Evolutionary conservation across 1,140 invertebrate genomes (phyloP).

Genomic region (Brachionus calyciflorus): DNA sequence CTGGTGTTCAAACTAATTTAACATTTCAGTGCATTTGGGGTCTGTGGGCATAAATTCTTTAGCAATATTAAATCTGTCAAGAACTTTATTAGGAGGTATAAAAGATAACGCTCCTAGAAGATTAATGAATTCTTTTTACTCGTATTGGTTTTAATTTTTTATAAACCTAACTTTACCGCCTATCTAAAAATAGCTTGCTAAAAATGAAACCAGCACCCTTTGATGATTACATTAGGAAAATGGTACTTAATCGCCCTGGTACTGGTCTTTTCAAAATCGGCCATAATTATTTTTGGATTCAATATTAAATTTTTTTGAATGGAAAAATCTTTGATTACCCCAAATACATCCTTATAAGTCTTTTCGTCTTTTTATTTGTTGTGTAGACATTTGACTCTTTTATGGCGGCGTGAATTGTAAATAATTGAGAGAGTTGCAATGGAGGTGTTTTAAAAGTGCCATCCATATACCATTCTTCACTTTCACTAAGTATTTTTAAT

Average conservation of each 20-base stretch:
- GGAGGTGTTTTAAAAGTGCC: slow-evolving; percentile 2
- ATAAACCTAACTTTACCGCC: background rate
- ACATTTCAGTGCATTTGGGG: background rate
- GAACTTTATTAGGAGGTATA: background rate
- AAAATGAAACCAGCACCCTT: too few species aligned
- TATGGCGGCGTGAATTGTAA: background rate
- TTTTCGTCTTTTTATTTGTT: background rate
- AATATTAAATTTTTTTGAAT: background rate
- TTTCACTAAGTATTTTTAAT: background rate
- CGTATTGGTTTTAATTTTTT: background rate
- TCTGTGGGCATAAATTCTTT: background rate
- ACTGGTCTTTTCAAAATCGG: slow-evolving; percentile 6
- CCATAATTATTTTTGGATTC: slow-evolving; percentile 7
- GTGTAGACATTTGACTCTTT: background rate
- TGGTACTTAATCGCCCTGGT: background rate
- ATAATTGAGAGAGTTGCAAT: background rate
- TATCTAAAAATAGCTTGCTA: background rate
- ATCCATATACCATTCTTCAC: background rate
- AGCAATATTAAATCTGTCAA: background rate
- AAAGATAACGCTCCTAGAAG: background rate
- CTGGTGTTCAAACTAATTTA: background rate
- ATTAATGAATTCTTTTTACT: background rate
- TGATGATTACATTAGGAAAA: background rate
- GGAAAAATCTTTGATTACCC: background rate
- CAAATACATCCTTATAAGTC: background rate